Base-by-base conservation (phyloP, 2,797 vertebrate genomes). In the Cirrhinus mrigala region DNA sequence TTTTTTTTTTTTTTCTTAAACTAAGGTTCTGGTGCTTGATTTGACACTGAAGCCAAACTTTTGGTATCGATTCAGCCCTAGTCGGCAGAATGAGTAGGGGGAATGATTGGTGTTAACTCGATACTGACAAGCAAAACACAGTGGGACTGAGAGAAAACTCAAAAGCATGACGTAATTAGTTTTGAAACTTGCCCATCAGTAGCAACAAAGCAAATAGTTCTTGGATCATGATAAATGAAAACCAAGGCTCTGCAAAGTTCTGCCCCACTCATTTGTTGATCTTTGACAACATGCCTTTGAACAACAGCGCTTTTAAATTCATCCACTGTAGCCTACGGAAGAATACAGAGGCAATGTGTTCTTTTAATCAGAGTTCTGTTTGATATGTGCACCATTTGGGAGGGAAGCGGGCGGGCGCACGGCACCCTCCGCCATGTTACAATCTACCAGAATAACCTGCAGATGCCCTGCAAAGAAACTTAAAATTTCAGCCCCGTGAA, bases 351-450 rank as follows among this genome's bases (percentile, higher is more conserved):
- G 75, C 37, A 52, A 68, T 85, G 83, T 84, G 64, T 83, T 79
- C 71, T 84, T 88, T 88, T 86, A 88, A 91, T 90, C 86, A 74
- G 80, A 24, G 58, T 56, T 50, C 18, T 29, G 83, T 88, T 85
- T 86, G 83, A 85, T 86, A 74, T 83, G 58, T 84, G 77, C 74
- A 76, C 71, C 76, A 37, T 33, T 48, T 79, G 70, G 76, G 33
- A 68, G 40, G 29, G 50, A 52, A 78, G 50, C 29, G 20, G 24
- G 54, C 0, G 69, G 69, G 24, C 24, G 50, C n/a, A 79, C 33
- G n/a, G 54, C 33, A 76, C 37, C 24, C n/a, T 66, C 48, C 78
- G 56, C 80, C 27, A 56, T 48, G 77, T 75, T 74, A 62, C 85
- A 86, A 83, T 85, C 81, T 54, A 86, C 58, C 58, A 82, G 76